A percentile compares a stretch with the other conserved stretches of the same genome.
Conservation (phyloP, 2,888 invertebrate genomes). For the Trissoscelio sp. region DNA sequence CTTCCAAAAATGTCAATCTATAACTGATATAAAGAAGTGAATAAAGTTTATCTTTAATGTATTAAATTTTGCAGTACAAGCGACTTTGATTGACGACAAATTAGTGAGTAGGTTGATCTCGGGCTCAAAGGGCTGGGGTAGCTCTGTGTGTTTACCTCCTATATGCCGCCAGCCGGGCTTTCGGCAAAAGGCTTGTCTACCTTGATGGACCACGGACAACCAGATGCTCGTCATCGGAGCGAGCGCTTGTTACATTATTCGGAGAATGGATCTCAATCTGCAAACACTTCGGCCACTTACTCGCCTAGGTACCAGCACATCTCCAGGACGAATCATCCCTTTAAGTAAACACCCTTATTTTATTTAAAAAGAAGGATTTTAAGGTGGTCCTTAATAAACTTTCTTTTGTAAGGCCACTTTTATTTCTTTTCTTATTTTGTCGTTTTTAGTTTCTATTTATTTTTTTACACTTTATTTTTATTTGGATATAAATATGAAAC, state of each 20-base stretch:
- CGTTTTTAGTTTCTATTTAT: no score
- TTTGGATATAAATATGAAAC: no score
- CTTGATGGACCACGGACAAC: constrained; percentile 84
- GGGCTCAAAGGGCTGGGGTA: constrained; percentile 47
- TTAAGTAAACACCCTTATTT: constrained; percentile 58
- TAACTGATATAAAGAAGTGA: no score
- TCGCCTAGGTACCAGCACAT: constrained; percentile 80
- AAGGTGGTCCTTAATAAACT: no score
- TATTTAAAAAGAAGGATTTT: no score
- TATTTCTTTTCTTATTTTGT: no score
- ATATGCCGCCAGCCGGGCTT: constrained; percentile 83
- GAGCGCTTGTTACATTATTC: constrained; percentile 81
- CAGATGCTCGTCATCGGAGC: constrained; percentile 83
- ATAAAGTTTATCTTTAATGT: no score
- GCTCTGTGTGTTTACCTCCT: constrained; percentile 75
- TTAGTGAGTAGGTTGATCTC: not conserved
- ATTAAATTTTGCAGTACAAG: constrained; percentile 29
- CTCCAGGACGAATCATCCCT: constrained; percentile 78
- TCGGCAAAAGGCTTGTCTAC: constrained; percentile 83
- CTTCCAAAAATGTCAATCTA: not conserved
- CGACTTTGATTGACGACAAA: constrained; percentile 12
- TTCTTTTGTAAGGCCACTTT: no score
- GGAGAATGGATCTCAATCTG: constrained; percentile 82
- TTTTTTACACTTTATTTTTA: no score
- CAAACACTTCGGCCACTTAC: constrained; percentile 76